phyloP scores from a whole-genome alignment of 2,797 vertebrate genomes.

The Diplodus puntazzo region DNA sequence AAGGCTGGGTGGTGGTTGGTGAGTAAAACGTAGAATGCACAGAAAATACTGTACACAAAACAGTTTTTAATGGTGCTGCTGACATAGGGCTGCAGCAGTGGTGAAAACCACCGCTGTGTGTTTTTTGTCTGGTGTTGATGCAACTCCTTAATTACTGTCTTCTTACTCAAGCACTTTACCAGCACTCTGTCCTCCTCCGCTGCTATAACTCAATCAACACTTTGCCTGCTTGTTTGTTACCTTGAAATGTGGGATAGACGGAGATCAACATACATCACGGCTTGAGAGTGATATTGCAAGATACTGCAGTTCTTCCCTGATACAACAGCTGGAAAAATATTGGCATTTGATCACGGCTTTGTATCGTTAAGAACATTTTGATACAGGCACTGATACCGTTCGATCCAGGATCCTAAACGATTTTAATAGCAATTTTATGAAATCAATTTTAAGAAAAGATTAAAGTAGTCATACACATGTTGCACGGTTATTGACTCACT shows the following conservation, averaged over 20 bases:
- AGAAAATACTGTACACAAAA: constrained; percentile 51
- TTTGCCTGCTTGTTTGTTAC: constrained; percentile 1
- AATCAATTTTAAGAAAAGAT: too few species aligned
- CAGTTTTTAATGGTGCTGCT: constrained; percentile 35
- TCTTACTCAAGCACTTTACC: constrained; percentile 50
- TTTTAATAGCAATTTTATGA: too few species aligned
- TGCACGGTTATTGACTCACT: too few species aligned
- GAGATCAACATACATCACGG: background rate
- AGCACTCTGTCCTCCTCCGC: constrained; percentile 43
- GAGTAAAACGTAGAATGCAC: constrained; percentile 42
- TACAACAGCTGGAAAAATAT: too few species aligned
- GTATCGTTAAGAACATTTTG: too few species aligned
- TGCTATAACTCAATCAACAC: constrained; percentile 36
- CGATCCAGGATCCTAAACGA: too few species aligned
- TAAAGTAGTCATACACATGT: too few species aligned
- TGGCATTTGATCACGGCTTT: too few species aligned
- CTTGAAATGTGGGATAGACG: background rate
- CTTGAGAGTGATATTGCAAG: too few species aligned
- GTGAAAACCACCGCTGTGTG: constrained; percentile 32
- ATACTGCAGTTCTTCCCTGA: too few species aligned
- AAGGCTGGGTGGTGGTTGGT: constrained; percentile 31
- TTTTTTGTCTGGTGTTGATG: constrained; percentile 36
- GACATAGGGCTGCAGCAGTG: constrained; percentile 35
- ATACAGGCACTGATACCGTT: too few species aligned
- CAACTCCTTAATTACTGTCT: constrained; percentile 56